Percentiles rank a stretch among this genome's conserved stretches.
Evolutionary conservation across 2,113 vertebrate genomes (phyloP).

Genomic region (Lagenorhynchus albirostris): DNA sequence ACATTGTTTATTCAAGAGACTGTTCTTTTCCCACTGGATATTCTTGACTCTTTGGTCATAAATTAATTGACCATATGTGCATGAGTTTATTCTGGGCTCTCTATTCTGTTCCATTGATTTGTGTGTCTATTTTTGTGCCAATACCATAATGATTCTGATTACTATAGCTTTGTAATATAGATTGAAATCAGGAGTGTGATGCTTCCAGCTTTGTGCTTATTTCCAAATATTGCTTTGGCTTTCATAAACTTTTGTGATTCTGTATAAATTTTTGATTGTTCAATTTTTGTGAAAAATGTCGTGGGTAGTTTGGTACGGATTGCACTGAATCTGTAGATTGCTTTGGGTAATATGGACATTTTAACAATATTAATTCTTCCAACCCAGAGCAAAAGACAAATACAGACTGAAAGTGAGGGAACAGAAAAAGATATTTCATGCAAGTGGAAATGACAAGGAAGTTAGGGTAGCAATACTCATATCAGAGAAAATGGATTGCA

Average conservation of each 20-base stretch:
- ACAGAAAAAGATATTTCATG: background rate
- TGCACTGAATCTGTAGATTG: background rate
- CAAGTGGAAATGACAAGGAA: background rate
- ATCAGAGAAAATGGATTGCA: background rate
- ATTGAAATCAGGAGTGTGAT: background rate
- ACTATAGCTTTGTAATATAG: background rate
- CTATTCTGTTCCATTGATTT: background rate
- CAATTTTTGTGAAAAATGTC: background rate
- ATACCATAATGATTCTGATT: background rate
- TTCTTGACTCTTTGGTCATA: background rate
- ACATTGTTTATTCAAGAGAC: background rate
- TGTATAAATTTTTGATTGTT: background rate
- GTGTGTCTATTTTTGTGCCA: background rate
- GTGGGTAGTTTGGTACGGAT: background rate
- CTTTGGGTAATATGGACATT: background rate
- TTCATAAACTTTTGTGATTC: background rate
- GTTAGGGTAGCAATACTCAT: background rate
- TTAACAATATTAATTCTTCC: too few species aligned
- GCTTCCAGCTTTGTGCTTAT: background rate
- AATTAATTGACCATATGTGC: background rate
- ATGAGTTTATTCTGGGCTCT: too few species aligned
- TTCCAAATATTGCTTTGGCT: background rate
- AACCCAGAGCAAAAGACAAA: background rate
- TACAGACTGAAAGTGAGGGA: background rate
- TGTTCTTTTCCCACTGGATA: background rate